phyloP scores from a whole-genome alignment of 2,797 vertebrate genomes.

The Podarcis siculus region DNA sequence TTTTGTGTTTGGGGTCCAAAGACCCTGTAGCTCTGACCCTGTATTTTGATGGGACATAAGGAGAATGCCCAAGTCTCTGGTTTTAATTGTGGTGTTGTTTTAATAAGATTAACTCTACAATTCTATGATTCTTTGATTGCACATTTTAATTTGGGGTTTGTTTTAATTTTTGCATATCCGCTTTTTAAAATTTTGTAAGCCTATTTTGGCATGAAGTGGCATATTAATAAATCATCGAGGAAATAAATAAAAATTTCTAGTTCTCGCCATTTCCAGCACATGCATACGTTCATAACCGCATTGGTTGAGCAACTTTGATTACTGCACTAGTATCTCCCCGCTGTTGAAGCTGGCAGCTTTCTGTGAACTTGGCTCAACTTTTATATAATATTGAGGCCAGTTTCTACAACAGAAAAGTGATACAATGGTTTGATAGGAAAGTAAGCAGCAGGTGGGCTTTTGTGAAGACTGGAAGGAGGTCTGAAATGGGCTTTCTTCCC shows the following conservation, averaged over 20 bases:
- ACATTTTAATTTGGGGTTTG: too few species aligned
- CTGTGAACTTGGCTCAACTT: background rate
- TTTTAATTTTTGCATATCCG: too few species aligned
- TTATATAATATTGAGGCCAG: background rate
- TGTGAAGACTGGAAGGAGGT: background rate
- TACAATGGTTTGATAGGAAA: background rate
- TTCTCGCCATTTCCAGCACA: background rate
- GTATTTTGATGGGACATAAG: background rate
- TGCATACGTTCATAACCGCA: background rate
- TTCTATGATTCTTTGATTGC: too few species aligned
- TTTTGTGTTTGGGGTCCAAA: background rate
- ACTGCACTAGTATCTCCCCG: background rate
- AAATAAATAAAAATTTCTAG: background rate
- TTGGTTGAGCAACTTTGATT: background rate
- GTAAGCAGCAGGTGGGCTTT: background rate
- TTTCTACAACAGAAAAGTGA: background rate
- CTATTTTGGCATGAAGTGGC: too few species aligned
- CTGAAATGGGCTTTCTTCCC: rapidly evolving
- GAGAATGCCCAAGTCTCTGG: background rate
- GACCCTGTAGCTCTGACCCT: background rate
- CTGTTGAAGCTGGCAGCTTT: background rate
- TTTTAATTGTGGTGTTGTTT: too few species aligned
- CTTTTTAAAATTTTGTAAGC: too few species aligned
- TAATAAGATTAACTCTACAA: too few species aligned
- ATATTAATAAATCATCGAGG: too few species aligned